Evolutionary conservation across 1,140 invertebrate genomes (phyloP), one percentile per base, ranked within the genome.

Genomic region (Caenorhabditis inopinata): DNA sequence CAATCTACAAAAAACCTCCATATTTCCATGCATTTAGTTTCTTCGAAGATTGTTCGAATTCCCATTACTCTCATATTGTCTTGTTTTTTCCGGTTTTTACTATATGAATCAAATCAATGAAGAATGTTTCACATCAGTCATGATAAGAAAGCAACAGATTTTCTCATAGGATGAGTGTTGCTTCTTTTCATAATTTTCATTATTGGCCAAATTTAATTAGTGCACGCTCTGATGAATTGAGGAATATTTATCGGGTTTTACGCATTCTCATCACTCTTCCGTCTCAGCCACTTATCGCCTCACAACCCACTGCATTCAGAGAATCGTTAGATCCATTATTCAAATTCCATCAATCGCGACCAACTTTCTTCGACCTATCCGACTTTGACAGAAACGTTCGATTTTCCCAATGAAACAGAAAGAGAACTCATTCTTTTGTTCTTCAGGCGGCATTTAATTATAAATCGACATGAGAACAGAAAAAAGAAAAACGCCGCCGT

Each of bases 221-320:
- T 68, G 58, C 58, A 68, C 58, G 58, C 58, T 68, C 58, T 68
- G 58, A 68, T 68, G 58, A 68, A 68, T 68, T 68, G 58, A 68
- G 58, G 58, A 68, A 68, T 42, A 68, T 68, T 68, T 68, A 68
- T 68, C 58, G 35, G 58, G 38, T 68, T 68, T 68, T 32, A 32
- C 58, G 58, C 58, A 68, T 68, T 68, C 32, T 68, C 58, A 68
- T 21, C 58, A 38, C 32, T 14, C 58, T 23, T 16, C 32, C 58
- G 32, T 38, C 58, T 68, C 32, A 18, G 29, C 25, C 58, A 68
- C 58, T 68, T 38, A 68, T 68, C 58, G 58, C 32, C 32, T 32
- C 58, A 68, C 58, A 68, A 29, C 58, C 32, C 58, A 68, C 32
- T 5, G 58, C 51, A 21, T 51, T 23, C 23, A 1, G 11, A 51